phyloP scores from a whole-genome alignment of 2,797 vertebrate species.

The Harpagifer antarcticus region DNA sequence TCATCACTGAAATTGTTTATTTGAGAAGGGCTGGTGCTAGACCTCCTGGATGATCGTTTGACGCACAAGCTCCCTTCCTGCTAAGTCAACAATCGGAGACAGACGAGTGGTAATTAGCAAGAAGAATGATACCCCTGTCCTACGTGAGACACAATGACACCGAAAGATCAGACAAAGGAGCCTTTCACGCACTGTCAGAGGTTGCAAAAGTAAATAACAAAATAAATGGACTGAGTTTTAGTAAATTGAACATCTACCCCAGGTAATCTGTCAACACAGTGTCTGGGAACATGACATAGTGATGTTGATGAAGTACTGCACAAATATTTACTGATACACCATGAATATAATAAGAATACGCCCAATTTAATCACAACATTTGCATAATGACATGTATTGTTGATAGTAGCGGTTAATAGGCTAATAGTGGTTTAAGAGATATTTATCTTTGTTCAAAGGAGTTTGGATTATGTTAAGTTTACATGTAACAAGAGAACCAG shows the following conservation, averaged over 20 bases:
- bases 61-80: slow-evolving; percentile 77
- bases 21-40: slow-evolving; percentile 60
- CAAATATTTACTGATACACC: neutral
- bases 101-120: slow-evolving; percentile 70
- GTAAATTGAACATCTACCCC: slow-evolving; percentile 3
- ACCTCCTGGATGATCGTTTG: slow-evolving; percentile 75
- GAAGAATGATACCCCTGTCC: slow-evolving; percentile 74
- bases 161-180: slow-evolving; percentile 58
- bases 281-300: neutral
- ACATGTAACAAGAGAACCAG: neutral
- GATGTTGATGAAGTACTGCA: neutral
- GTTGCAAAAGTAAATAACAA: slow-evolving; percentile 32
- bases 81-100: slow-evolving; percentile 80
- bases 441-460: neutral
- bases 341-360: neutral
- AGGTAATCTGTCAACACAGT: neutral
- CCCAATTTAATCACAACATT: neutral
- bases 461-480: neutral
- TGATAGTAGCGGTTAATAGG: neutral
- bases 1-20: slow-evolving; percentile 62
- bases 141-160: slow-evolving; percentile 60
- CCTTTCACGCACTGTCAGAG: slow-evolving; percentile 56
- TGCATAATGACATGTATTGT: slow-evolving; percentile 8
- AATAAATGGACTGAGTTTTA: slow-evolving; percentile 42
- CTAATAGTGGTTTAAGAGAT: neutral